Conservation (phyloP, 2,797 vertebrate species). For the Anas flavirostris region DNA sequence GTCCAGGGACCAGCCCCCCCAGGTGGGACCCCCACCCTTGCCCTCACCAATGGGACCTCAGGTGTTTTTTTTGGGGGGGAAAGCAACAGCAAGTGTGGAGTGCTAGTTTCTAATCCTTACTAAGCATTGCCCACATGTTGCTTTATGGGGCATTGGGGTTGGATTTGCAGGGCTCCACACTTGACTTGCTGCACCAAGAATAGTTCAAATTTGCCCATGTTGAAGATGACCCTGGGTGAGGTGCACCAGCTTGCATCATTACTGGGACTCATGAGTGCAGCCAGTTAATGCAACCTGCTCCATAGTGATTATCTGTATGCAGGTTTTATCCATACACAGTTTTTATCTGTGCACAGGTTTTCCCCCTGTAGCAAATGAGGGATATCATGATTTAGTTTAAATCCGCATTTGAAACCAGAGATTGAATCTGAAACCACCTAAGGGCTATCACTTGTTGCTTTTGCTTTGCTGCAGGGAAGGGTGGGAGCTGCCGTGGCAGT, state of each 20-base stretch:
- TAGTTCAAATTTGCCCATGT: accelerated
- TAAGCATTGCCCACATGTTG: not conserved
- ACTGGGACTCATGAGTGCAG: not conserved
- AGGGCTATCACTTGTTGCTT: not conserved
- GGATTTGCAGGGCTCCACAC: not conserved
- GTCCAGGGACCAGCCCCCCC: not conserved
- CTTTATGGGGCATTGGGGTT: not conserved
- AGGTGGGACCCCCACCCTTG: slow-evolving; percentile 1
- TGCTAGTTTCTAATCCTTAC: not conserved
- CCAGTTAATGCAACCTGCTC: not conserved
- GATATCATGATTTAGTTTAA: not conserved
- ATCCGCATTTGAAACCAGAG: not conserved
- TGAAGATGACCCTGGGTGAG: not conserved
- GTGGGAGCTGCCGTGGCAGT: accelerated
- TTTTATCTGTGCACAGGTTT: not conserved
- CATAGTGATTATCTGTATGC: not conserved
- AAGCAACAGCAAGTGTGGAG: accelerated
- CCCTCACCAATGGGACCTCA: accelerated
- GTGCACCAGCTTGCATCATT: not conserved
- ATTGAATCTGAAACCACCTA: not conserved
- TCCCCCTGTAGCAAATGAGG: not conserved
- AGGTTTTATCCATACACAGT: not conserved
- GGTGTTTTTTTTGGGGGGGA: accelerated
- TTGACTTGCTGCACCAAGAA: not conserved
- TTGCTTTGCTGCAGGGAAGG: accelerated